Evolutionary conservation across 2,797 vertebrate species (phyloP).

Genomic region (Heliangelus exortis): DNA sequence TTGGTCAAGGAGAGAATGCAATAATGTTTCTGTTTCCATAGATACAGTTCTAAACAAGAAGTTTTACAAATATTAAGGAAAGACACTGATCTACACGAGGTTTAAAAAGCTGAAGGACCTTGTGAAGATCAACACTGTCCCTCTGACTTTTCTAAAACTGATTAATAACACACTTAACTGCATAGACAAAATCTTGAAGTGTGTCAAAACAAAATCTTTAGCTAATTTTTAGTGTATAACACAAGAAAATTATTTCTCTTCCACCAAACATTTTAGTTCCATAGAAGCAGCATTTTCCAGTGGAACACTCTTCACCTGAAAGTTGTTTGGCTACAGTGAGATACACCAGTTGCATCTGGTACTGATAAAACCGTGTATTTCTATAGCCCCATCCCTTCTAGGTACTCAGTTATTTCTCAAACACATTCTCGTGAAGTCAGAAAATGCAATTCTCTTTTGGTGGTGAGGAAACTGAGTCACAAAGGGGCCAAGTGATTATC

Average conservation of each 20-base stretch:
- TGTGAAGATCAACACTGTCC: neutral
- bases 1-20: neutral
- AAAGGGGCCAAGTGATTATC: slow-evolving; percentile 37
- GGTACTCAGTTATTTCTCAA: neutral
- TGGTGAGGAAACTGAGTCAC: slow-evolving; percentile 49
- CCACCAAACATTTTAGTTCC: neutral
- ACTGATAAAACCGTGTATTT: neutral
- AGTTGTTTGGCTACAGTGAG: neutral
- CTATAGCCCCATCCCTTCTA: neutral
- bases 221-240: neutral
- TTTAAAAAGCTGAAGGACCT: neutral
- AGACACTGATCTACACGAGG: neutral
- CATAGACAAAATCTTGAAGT: neutral
- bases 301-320: neutral
- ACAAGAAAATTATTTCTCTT: neutral
- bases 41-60: neutral
- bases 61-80: neutral
- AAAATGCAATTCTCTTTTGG: slow-evolving; percentile 4
- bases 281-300: neutral
- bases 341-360: neutral
- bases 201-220: neutral
- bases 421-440: neutral
- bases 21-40: neutral
- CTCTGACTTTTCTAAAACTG: neutral
- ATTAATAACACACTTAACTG: neutral